Evolutionary conservation across 2,888 invertebrate species (phyloP).

Genomic region (Drosophila barbarae): DNA sequence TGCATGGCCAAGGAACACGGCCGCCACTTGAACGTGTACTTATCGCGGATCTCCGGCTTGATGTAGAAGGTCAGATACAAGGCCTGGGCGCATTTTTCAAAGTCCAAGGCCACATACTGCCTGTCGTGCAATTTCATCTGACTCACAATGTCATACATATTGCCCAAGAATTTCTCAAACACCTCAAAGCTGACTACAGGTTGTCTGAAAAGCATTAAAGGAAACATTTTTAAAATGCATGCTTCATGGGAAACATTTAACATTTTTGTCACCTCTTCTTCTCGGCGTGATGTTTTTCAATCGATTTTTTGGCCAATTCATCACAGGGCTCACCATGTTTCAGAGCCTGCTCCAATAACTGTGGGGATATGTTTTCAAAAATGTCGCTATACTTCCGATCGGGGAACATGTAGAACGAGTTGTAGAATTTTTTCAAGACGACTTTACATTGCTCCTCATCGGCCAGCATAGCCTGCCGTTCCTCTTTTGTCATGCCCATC

Average conservation of each 20-base stretch:
- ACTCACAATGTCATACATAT: slow-evolving; percentile 44
- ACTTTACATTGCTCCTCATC: background rate
- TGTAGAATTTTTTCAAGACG: slow-evolving; percentile 34
- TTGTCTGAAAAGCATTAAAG: background rate
- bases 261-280: background rate
- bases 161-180: slow-evolving; percentile 40
- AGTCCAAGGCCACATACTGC: slow-evolving; percentile 24
- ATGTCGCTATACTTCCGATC: background rate
- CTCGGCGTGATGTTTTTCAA: slow-evolving; percentile 11
- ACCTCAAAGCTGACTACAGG: slow-evolving; percentile 34
- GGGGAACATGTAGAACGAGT: slow-evolving; percentile 42
- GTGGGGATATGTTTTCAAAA: slow-evolving; percentile 6
- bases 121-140: slow-evolving; percentile 33
- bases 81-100: slow-evolving; percentile 41
- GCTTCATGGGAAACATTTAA: too few relatives aligned
- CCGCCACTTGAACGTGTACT: slow-evolving; percentile 10
- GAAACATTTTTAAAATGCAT: background rate
- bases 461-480: background rate
- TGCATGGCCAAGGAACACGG: slow-evolving; percentile 19
- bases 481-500: background rate
- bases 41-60: slow-evolving; percentile 45
- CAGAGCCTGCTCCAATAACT: slow-evolving; percentile 3
- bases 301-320: background rate
- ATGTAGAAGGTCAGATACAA: slow-evolving; percentile 49
- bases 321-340: slow-evolving; percentile 12